A percentile compares a stretch with the other conserved stretches of the same genome.
Conservation (phyloP, 2,113 vertebrate species). For the Engraulis encrasicolus region DNA sequence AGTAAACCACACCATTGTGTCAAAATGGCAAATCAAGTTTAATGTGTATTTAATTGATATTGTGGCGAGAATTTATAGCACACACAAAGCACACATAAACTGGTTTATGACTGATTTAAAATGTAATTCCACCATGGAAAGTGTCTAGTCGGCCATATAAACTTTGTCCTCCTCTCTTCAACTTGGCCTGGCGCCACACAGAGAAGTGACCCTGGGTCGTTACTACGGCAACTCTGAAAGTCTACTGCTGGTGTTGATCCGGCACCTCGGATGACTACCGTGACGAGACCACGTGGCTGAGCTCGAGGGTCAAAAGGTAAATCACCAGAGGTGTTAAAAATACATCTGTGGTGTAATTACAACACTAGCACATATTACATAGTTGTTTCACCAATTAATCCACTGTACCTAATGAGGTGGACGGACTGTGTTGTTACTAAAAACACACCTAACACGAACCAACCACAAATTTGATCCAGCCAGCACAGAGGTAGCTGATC, state of each 20-base stretch:
- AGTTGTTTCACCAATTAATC: too few relatives aligned
- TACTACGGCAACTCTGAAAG: slow-evolving; percentile 63
- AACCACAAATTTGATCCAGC: too few relatives aligned
- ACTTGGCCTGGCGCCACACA: slow-evolving; percentile 30
- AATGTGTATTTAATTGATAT: not conserved
- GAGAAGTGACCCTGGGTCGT: slow-evolving; percentile 63
- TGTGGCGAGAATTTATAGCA: not conserved
- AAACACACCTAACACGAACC: too few relatives aligned
- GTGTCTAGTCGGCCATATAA: not conserved
- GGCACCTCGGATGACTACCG: slow-evolving; percentile 71
- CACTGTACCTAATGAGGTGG: too few relatives aligned
- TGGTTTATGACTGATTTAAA: not conserved
- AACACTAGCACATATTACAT: too few relatives aligned
- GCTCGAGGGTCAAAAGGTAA: slow-evolving; percentile 57
- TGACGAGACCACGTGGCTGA: slow-evolving; percentile 77
- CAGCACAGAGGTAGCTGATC: too few relatives aligned
- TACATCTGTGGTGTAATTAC: too few relatives aligned
- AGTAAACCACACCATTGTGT: not conserved
- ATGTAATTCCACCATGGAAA: not conserved
- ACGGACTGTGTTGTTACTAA: too few relatives aligned
- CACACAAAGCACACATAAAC: not conserved
- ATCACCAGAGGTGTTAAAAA: too few relatives aligned
- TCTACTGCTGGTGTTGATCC: slow-evolving; percentile 73
- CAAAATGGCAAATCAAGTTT: not conserved
- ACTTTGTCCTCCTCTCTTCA: not conserved